phyloP scores from a whole-genome alignment of 35 echinoderm and acorn worm species.

The Heliocidaris tuberculata region DNA sequence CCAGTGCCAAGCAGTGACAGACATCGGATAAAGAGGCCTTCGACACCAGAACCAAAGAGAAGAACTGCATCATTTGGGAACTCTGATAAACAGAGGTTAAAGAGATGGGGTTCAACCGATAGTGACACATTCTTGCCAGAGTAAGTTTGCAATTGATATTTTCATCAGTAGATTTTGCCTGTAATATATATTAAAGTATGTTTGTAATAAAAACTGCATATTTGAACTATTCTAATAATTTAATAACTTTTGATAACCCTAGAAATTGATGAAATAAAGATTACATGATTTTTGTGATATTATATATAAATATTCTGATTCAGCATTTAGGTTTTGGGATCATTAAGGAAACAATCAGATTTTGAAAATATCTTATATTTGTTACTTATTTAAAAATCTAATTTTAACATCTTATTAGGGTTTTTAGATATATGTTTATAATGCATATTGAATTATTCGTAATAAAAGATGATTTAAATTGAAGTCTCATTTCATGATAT shows the following conservation, averaged over 20 bases:
- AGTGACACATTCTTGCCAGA: slow-evolving; percentile 42
- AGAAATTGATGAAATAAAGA: neutral
- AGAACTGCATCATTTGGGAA: slow-evolving; percentile 67
- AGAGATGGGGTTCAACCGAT: slow-evolving; percentile 63
- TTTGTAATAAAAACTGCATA: neutral
- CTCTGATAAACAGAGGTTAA: slow-evolving; percentile 49
- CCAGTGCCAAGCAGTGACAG: slow-evolving; percentile 46
- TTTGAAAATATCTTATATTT: neutral
- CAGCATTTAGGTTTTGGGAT: neutral
- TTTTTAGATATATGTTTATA: no score
- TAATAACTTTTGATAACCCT: neutral
- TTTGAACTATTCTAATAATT: neutral
- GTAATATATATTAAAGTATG: neutral
- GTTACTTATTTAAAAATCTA: neutral
- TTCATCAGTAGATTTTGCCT: neutral
- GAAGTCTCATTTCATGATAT: no score
- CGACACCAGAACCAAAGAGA: slow-evolving; percentile 66
- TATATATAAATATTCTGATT: neutral
- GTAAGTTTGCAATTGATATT: slow-evolving; percentile 20
- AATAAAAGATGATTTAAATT: no score
- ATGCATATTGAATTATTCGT: no score
- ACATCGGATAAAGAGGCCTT: slow-evolving; percentile 56
- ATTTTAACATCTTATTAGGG: no score
- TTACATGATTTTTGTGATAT: neutral
- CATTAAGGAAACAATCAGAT: neutral